Conservation (phyloP, 2,888 invertebrate species). For the Tuta absoluta region DNA sequence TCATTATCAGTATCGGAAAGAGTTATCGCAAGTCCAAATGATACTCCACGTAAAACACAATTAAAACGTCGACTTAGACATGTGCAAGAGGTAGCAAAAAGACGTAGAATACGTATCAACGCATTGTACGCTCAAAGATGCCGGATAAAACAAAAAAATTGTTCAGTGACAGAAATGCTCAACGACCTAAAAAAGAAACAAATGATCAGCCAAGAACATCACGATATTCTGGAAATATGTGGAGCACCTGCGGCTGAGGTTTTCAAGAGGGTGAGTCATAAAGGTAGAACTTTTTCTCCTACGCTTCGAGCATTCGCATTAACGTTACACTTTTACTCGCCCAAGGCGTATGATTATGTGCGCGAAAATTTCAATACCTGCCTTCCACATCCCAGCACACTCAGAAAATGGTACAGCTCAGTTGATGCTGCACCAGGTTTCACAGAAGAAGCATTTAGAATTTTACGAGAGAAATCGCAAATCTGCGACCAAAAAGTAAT, state of each 20-base stretch:
- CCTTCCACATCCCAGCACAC: neutral
- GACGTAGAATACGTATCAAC: neutral
- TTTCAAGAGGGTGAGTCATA: neutral
- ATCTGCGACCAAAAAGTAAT: too few relatives aligned
- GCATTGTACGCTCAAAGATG: neutral
- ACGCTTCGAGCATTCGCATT: neutral
- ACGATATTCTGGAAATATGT: slow-evolving; percentile 11
- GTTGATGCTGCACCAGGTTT: slow-evolving; percentile 4
- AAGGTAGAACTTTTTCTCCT: neutral
- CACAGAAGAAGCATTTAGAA: neutral
- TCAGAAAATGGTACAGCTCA: neutral
- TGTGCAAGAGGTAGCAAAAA: neutral
- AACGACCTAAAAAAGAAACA: neutral
- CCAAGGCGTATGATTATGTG: too few relatives aligned
- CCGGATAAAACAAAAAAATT: neutral
- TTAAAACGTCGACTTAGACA: neutral
- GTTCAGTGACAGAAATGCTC: neutral
- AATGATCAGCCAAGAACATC: neutral
- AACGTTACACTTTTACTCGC: too few relatives aligned
- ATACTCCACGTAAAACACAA: neutral
- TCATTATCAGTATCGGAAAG: too few relatives aligned
- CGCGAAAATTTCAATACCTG: neutral
- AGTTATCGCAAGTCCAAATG: neutral
- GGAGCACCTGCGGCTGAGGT: neutral
- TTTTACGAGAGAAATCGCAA: too few relatives aligned